Conservation (phyloP, 1,140 invertebrate species). For the Onthophagus taurus region DNA sequence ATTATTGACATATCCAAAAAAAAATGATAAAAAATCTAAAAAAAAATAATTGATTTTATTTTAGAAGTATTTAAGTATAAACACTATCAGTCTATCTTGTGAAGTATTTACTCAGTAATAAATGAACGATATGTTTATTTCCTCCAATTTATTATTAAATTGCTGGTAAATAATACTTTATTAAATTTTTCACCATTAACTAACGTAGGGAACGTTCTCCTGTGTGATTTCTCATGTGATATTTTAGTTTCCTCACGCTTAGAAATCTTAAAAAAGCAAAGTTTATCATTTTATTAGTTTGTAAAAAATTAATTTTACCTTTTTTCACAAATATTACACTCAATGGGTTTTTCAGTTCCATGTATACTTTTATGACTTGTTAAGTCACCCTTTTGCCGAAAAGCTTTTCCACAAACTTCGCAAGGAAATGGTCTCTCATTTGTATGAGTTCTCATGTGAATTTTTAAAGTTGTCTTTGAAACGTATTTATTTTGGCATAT, state of each 20-base stretch:
- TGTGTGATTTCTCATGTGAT: conserved; percentile 52
- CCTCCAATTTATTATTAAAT: too few species aligned
- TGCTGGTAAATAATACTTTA: too few species aligned
- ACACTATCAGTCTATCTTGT: too few species aligned
- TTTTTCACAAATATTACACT: conserved; percentile 35
- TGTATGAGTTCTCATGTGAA: conserved; percentile 52
- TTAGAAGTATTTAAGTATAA: too few species aligned
- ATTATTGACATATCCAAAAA: too few species aligned
- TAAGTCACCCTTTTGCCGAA: conserved; percentile 35
- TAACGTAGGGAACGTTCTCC: conserved; percentile 55
- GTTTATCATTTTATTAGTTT: background rate
- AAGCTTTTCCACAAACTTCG: conserved; percentile 40
- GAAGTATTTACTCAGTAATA: too few species aligned
- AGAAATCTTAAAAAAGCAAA: conserved; percentile 30
- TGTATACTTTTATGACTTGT: conserved; percentile 37
- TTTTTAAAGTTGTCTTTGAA: conserved; percentile 43
- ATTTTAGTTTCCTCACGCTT: conserved; percentile 41
- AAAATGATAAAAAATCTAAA: too few species aligned
- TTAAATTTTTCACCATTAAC: too few species aligned
- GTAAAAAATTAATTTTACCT: conserved; percentile 20
- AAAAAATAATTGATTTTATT: too few species aligned
- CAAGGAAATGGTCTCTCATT: conserved; percentile 48
- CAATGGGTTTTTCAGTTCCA: conserved; percentile 37
- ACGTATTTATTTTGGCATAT: conserved; percentile 39
- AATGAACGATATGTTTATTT: too few species aligned